These are phyloP conservation scores for Berghia stephanieae DNA, from an alignment of 1,140 invertebrate species.

Conservation along the genomic window DNA sequence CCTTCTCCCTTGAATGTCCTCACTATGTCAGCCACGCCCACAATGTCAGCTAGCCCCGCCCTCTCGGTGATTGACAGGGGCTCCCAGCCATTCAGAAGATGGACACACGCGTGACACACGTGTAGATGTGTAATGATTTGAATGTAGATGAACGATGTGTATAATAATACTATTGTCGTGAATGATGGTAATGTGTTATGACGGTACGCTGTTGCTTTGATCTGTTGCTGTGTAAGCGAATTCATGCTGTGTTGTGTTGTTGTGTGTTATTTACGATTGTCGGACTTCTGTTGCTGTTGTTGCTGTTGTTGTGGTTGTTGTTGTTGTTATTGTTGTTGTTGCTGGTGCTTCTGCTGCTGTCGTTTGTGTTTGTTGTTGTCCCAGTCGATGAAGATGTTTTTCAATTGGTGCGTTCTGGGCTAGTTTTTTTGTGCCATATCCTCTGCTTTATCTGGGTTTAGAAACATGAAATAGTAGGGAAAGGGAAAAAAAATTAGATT, in stretches of 20 bases:
- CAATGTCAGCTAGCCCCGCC: conserved; percentile 56
- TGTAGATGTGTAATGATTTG: conserved; percentile 31
- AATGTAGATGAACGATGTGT: conserved; percentile 8
- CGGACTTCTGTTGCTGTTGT: neutral
- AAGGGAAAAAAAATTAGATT: no score
- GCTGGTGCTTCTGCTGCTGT: neutral
- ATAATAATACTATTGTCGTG: neutral
- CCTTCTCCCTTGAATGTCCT: conserved; percentile 52
- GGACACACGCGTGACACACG: conserved; percentile 50
- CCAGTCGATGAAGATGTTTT: no score
- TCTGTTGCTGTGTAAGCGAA: neutral
- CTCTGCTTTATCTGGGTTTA: no score
- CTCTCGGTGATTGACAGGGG: conserved; percentile 58
- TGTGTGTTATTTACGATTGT: neutral
- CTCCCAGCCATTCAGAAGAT: conserved; percentile 63
- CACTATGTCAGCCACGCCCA: conserved; percentile 47
- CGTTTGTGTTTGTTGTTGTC: neutral
- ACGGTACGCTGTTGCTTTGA: neutral
- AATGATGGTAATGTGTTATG: no score
- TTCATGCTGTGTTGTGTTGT: neutral
- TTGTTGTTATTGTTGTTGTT: neutral
- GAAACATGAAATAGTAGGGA: no score
- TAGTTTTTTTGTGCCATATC: no score
- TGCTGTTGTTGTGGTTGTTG: conserved; percentile 5
- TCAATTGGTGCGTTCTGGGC: no score